Conservation (phyloP, 2,888 invertebrate species). For the Andricus curvator region DNA sequence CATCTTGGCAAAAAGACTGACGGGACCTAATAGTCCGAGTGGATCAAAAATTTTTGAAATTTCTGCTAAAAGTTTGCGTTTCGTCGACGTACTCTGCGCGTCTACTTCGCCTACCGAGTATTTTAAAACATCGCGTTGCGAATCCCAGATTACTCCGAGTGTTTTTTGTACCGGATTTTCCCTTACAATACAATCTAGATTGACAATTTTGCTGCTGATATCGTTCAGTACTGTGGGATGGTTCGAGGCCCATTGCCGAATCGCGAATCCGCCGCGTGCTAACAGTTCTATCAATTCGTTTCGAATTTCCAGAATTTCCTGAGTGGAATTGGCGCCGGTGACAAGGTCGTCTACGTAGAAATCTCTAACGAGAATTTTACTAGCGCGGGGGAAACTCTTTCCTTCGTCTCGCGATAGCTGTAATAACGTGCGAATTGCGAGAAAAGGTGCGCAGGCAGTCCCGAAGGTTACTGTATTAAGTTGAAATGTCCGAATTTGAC, state of each 20-base stretch:
- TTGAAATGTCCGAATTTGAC: too few species aligned
- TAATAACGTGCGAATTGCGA: not conserved
- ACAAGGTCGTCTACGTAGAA: constrained; percentile 15
- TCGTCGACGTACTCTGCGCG: constrained; percentile 34
- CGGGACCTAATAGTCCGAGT: not conserved
- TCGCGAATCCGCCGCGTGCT: not conserved
- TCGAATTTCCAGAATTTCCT: not conserved
- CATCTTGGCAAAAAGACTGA: not conserved
- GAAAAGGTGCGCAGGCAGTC: too few species aligned
- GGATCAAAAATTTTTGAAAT: not conserved
- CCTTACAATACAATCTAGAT: constrained; percentile 40
- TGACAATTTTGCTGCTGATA: constrained; percentile 11
- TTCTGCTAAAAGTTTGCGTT: constrained; percentile 30
- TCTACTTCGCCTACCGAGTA: constrained; percentile 37
- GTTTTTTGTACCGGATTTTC: constrained; percentile 40
- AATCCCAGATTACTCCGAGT: constrained; percentile 46
- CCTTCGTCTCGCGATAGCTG: not conserved
- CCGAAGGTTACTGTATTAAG: too few species aligned
- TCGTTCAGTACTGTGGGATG: constrained; percentile 22
- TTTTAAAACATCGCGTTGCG: constrained; percentile 43
- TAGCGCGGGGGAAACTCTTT: not conserved
- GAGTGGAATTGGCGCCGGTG: too few species aligned
- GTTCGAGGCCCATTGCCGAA: constrained; percentile 58
- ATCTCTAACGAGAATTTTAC: not conserved
- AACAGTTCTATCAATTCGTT: constrained; percentile 42